A percentile compares a stretch with the other conserved stretches of the same genome.
Evolutionary conservation across 2,797 vertebrate species (phyloP).

Genomic region (Cryptoblepharus egeriae): DNA sequence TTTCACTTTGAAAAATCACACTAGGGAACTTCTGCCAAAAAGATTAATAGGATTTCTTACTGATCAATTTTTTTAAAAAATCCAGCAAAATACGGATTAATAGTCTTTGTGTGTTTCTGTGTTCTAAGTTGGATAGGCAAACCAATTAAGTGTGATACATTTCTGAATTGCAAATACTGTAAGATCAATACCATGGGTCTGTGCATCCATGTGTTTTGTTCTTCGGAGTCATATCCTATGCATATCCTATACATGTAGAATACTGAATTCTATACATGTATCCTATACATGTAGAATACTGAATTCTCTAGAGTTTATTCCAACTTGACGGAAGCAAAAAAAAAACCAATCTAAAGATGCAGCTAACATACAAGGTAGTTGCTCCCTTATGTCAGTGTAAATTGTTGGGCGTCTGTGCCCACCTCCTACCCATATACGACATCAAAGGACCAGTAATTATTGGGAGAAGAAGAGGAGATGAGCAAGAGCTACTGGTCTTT

Average conservation of each 20-base stretch:
- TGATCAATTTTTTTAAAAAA: too few relatives aligned
- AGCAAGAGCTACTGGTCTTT: too few relatives aligned
- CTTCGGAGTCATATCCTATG: background rate
- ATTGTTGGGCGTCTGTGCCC: background rate
- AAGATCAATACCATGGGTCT: background rate
- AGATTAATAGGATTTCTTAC: constrained; percentile 1
- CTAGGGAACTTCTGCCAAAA: background rate
- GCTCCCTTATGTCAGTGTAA: background rate
- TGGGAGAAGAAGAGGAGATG: too few relatives aligned
- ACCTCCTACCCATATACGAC: background rate
- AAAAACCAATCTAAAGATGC: background rate
- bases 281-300: background rate
- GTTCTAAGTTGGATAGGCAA: background rate
- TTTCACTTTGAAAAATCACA: background rate
- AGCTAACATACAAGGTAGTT: background rate
- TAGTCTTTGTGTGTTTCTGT: background rate
- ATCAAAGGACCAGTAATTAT: background rate
- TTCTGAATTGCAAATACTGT: background rate
- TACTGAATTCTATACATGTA: background rate
- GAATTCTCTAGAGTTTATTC: background rate
- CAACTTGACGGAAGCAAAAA: background rate
- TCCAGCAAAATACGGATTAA: background rate
- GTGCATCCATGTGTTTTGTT: background rate
- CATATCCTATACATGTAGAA: background rate
- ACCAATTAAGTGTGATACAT: background rate